A percentile compares a stretch with the other conserved stretches of the same genome.
These are phyloP conservation scores for Eupelmus urozonus DNA, from an alignment of 2,888 invertebrate species.

Conservation along the genomic window DNA sequence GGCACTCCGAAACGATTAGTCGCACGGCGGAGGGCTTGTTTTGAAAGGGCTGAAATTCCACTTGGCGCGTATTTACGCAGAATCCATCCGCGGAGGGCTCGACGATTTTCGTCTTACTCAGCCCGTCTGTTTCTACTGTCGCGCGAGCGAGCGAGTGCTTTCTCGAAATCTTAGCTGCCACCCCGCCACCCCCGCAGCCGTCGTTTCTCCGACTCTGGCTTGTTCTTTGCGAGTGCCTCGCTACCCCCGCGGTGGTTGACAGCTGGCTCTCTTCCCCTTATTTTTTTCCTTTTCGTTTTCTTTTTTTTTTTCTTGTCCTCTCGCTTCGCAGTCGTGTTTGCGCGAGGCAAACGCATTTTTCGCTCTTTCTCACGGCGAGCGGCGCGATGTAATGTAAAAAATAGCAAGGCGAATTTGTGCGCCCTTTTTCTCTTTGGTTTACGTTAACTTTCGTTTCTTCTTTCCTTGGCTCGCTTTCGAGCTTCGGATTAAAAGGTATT, in stretches of 20 bases:
- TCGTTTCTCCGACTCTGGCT: neutral
- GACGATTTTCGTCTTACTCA: neutral
- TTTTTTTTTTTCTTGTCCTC: too few species aligned
- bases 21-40: too few species aligned
- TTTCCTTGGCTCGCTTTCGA: neutral
- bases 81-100: neutral
- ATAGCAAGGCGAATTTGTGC: constrained; percentile 17
- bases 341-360: constrained; percentile 34
- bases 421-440: neutral
- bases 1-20: too few species aligned
- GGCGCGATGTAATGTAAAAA: constrained; percentile 18
- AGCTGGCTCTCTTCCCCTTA: neutral
- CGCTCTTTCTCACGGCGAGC: neutral
- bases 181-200: too few species aligned
- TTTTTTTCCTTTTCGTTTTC: neutral
- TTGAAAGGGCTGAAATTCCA: too few species aligned
- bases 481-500: neutral
- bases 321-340: constrained; percentile 1
- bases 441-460: neutral
- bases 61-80: too few species aligned
- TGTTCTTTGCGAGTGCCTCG: constrained; percentile 24
- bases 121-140: neutral
- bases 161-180: too few species aligned
- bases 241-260: neutral
- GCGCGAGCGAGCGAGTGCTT: too few species aligned